phyloP scores from a whole-genome alignment of 1,140 invertebrate species.

The Musca domestica region DNA sequence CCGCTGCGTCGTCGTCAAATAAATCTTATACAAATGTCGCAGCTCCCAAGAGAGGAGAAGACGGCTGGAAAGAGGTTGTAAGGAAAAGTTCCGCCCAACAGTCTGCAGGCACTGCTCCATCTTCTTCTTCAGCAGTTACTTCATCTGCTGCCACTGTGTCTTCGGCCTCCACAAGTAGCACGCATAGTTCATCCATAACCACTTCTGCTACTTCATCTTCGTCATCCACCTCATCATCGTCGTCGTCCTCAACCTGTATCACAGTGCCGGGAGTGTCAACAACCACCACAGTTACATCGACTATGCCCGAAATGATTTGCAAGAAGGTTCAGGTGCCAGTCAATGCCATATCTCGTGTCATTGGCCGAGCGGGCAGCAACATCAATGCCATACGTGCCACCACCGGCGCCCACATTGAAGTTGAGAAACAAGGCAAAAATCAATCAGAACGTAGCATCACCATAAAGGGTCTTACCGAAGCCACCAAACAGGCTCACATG shows the following conservation, averaged over 20 bases:
- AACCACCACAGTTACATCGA: conserved; percentile 9
- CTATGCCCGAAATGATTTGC: conserved; percentile 45
- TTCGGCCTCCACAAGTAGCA: not conserved
- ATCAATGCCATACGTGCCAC: conserved; percentile 94
- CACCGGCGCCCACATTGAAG: conserved; percentile 95
- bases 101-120: conserved; percentile 24
- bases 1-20: not conserved
- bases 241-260: conserved; percentile 25
- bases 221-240: conserved; percentile 22
- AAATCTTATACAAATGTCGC: conserved; percentile 2
- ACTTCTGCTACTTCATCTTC: conserved; percentile 10
- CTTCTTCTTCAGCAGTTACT: conserved; percentile 10
- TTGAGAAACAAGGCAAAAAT: conserved; percentile 94
- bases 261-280: conserved; percentile 26
- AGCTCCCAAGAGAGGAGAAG: conserved; percentile 63
- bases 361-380: conserved; percentile 92
- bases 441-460: conserved; percentile 92
- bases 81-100: conserved; percentile 67
- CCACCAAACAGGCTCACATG: conserved; percentile 83
- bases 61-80: conserved; percentile 97
- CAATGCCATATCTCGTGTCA: conserved; percentile 91
- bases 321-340: conserved; percentile 91
- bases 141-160: not conserved
- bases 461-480: conserved; percentile 89
- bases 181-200: not conserved